A percentile compares a stretch with the other conserved stretches of the same genome.
Evolutionary conservation across 2,888 invertebrate genomes (phyloP).

Genomic region (Amphipyra tragopoginis): DNA sequence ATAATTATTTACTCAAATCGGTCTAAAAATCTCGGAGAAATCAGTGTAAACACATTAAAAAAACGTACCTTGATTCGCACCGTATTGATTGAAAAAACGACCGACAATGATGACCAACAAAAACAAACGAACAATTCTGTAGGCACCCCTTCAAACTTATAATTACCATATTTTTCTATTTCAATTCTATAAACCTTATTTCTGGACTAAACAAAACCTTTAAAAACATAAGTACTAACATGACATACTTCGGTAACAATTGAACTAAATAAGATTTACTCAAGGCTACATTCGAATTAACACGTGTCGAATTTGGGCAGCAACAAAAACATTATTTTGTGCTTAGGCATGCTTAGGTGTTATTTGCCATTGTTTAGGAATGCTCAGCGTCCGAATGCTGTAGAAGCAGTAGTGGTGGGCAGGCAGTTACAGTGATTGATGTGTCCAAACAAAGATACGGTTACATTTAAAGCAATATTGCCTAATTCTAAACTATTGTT

Average conservation of each 20-base stretch:
- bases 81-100: no score
- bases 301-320: conserved; percentile 49
- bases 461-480: conserved; percentile 51
- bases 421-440: conserved; percentile 64
- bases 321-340: conserved; percentile 27
- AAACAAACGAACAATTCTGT: no score
- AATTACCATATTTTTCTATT: no score
- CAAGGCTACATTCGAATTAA: conserved; percentile 27
- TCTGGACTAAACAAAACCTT: not conserved
- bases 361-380: conserved; percentile 68
- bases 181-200: not conserved
- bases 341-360: conserved; percentile 36
- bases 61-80: no score
- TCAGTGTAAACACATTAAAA: no score
- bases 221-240: conserved; percentile 10
- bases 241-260: conserved; percentile 22
- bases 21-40: no score
- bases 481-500: conserved; percentile 41
- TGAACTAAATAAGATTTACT: conserved; percentile 17
- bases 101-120: no score
- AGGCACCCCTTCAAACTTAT: no score
- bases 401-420: conserved; percentile 31
- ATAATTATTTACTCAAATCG: no score
- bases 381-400: conserved; percentile 24
- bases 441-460: conserved; percentile 66